Percentiles rank a stretch among this genome's conserved stretches.
These are phyloP conservation scores for Pungitius pungitius DNA, from an alignment of 2,113 vertebrate genomes.

Conservation along the genomic window DNA sequence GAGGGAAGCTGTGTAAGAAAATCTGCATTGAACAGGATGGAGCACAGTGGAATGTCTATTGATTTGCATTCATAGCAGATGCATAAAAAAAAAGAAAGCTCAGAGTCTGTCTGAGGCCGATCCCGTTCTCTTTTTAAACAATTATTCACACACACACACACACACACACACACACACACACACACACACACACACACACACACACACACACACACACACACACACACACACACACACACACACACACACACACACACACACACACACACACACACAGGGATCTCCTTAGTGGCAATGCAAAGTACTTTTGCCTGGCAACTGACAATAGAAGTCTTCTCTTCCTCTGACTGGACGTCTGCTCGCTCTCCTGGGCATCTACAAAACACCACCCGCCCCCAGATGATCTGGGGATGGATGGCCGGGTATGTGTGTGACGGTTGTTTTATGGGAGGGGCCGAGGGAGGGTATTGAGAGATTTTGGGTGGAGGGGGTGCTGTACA, in stretches of 20 bases:
- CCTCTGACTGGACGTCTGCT: conserved; percentile 54
- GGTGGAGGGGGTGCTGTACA: conserved; percentile 33
- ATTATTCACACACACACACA: conserved; percentile 66
- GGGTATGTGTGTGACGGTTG: conserved; percentile 31
- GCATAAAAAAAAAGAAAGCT: conserved; percentile 68
- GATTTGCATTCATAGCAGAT: conserved; percentile 77
- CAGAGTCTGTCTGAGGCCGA: conserved; percentile 55
- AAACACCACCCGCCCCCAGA: conserved; percentile 52
- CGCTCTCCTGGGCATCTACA: conserved; percentile 48
- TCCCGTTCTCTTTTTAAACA: conserved; percentile 59
- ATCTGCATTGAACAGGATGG: conserved; percentile 68
- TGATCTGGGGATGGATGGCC: conserved; percentile 50
- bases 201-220: conserved; percentile 65
- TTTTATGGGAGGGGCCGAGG: conserved; percentile 30
- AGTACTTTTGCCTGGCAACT: conserved; percentile 68
- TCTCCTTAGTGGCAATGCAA: conserved; percentile 70
- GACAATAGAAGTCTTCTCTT: conserved; percentile 65
- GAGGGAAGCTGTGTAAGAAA: conserved; percentile 67
- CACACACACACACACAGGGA: conserved; percentile 46
- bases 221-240: conserved; percentile 69
- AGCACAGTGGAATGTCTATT: conserved; percentile 82
- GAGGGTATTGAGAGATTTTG: conserved; percentile 16
- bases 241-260: conserved; percentile 25
- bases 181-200: conserved; percentile 73
- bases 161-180: conserved; percentile 57